Base-by-base conservation (phyloP, 2,888 invertebrate species). In the Meganola albula region DNA sequence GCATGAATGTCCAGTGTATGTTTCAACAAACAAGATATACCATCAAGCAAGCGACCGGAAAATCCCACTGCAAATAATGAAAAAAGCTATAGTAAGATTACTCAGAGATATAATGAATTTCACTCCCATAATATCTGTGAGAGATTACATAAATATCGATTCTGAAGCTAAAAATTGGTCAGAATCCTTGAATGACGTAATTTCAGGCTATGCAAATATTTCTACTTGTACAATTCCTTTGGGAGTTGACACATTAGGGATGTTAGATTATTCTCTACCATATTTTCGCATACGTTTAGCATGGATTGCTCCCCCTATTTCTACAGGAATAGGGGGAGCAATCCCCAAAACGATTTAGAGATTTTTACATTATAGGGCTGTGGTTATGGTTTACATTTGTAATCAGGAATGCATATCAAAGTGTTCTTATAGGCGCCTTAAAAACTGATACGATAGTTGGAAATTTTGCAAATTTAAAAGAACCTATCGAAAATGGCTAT, bases 311-410 rank as follows among this genome's bases (percentile, higher is more conserved):
- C 77, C 79, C 2, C 76, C 79, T 0, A 44, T 71, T 3, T 40
- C 47, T 2, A 47, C 69, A 1, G 73, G 72, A 29, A 64, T 66
- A 11, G 79, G 79, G 77, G 76, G 72, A 12, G 60, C 77, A 2
- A 46, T 77, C 56, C 6, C 78, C 76, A 2, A 63, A 41, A 40
- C 58, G 63, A n/a, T 78, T 78, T 23, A 53, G 78, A 39, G 78
- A 79, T 49, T 74, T 77, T 33, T 79, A 79, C 33, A 60, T 79
- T 5, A 48, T 79, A 8, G 48, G 60, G 10, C 31, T 79, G 11
- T 80, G 79, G 79, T 48, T 80, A 30, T 77, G 74, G 75, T 80
- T 79, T 12, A 71, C 75, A 1, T 80, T 78, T 37, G 71, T 77
- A 1, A 58, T 78, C 3, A 63, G 79, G 20, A 78, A 63, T 40